Base-by-base conservation (phyloP, 2,888 invertebrate genomes). In the Campopleginae sp. region DNA sequence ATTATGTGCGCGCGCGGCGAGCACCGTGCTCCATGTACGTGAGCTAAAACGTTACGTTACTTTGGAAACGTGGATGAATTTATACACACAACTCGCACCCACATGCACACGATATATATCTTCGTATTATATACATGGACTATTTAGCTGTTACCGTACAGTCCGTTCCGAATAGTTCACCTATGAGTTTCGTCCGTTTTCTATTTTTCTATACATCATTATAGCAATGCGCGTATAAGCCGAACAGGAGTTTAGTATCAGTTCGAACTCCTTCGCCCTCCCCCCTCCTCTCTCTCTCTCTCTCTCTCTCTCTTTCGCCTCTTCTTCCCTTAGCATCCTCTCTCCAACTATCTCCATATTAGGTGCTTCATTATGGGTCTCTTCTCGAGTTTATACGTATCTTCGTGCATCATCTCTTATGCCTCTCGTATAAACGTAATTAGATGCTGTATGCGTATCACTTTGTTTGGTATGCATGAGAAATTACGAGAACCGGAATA, bases 351-450 rank as follows among this genome's bases (percentile, higher is more conserved):
- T 81, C 74, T 63, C 81, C 84, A 81, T 81, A 85, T 81, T 74
- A 81, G 81, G 81, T 78, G 54, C 84, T 85, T 85, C 81, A 78
- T 85, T 85, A 85, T 74, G 72, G 78, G 27, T 81, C 61, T 81
- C 61, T 74, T 63, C 63, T 72, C 79, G 63, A 77, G 81, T 61
- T 74, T 81, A 61, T 74, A 72, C 65, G 76, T 84, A 85, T 85
- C 84, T 81, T 68, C 77, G 58, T 70, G 82, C 78, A 82, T 85
- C 74, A 85, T 85, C 85, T 65, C 76, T 19, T 23, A n/a, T 38
- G 65, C 65, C 78, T 65, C 79, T 38, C 63, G 38, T 63, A 65
- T 48, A 51, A 81, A 54, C 74, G 84, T 80, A 84, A 84, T 84
- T 84, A 84, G 77, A 81, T 70, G 61, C 74, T 51, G 46, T 42